Evolutionary conservation across 1,140 invertebrate genomes (phyloP).

Genomic region (Cardiocondyla obscurior): DNA sequence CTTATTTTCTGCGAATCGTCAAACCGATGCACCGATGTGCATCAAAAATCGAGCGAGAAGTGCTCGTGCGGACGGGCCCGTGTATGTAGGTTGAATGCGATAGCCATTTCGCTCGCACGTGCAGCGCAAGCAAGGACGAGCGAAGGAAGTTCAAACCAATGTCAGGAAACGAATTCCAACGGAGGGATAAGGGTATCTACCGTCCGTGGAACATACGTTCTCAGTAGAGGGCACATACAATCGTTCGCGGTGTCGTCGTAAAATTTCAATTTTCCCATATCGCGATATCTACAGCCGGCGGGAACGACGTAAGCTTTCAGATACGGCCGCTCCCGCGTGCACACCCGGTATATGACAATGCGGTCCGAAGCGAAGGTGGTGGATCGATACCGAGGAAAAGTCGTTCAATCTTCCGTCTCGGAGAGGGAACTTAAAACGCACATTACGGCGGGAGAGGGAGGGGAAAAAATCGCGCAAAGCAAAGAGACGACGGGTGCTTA

Average conservation of each 20-base stretch:
- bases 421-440: constrained; percentile 53
- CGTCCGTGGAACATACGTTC: constrained; percentile 42
- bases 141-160: constrained; percentile 50
- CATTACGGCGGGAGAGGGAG: constrained; percentile 13
- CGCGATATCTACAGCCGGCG: constrained; percentile 49
- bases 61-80: background rate
- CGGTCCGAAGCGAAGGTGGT: constrained; percentile 15
- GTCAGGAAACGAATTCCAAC: constrained; percentile 38
- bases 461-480: constrained; percentile 17
- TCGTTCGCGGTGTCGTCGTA: constrained; percentile 64
- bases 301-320: constrained; percentile 37
- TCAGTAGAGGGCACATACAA: constrained; percentile 48
- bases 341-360: constrained; percentile 59
- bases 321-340: constrained; percentile 28
- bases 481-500: background rate
- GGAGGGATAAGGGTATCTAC: constrained; percentile 31
- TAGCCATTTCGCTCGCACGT: constrained; percentile 47
- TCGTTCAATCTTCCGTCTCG: constrained; percentile 64
- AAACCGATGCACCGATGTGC: background rate
- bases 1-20: background rate
- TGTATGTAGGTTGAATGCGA: constrained; percentile 12
- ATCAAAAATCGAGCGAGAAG: constrained; percentile 48
- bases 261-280: constrained; percentile 72
- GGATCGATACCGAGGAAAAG: constrained; percentile 58
- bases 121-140: constrained; percentile 42